phyloP scores from a whole-genome alignment of 2,797 vertebrate species.

The Gymnothorax reevesii region DNA sequence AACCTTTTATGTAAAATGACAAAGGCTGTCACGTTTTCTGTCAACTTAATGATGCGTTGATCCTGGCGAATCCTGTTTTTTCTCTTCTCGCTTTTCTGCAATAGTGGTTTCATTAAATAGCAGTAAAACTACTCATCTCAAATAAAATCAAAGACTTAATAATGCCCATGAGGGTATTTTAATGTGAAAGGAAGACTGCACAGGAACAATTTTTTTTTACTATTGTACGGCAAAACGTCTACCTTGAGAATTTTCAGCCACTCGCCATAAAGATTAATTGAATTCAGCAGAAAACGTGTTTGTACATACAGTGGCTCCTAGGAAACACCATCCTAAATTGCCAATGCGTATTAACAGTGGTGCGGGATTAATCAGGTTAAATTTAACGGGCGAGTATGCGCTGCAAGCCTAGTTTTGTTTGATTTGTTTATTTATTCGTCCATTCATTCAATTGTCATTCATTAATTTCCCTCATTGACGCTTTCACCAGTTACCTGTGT shows the following conservation, averaged over 20 bases:
- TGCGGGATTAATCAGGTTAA: not conserved
- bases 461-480: not conserved
- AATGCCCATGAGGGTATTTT: constrained; percentile 31
- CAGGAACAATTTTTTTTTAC: constrained; percentile 5
- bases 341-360: not conserved
- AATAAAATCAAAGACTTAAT: constrained; percentile 29
- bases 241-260: constrained; percentile 12
- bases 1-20: constrained; percentile 32
- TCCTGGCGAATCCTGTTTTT: constrained; percentile 17
- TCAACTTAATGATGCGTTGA: constrained; percentile 28
- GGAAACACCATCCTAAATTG: constrained; percentile 17
- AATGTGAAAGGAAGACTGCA: constrained; percentile 18
- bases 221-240: not conserved
- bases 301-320: not conserved
- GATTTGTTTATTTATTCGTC: not conserved
- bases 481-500: constrained; percentile 39
- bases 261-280: not conserved
- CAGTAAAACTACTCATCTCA: constrained; percentile 30
- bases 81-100: constrained; percentile 22
- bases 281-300: constrained; percentile 12
- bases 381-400: not conserved
- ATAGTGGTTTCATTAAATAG: constrained; percentile 33
- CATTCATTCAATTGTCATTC: not conserved
- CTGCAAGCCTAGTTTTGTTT: not conserved
- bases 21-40: constrained; percentile 26